Evolutionary conservation across 2,113 vertebrate species (phyloP), one percentile per base, ranked within the genome.

Genomic region (Seriola rivoliana): DNA sequence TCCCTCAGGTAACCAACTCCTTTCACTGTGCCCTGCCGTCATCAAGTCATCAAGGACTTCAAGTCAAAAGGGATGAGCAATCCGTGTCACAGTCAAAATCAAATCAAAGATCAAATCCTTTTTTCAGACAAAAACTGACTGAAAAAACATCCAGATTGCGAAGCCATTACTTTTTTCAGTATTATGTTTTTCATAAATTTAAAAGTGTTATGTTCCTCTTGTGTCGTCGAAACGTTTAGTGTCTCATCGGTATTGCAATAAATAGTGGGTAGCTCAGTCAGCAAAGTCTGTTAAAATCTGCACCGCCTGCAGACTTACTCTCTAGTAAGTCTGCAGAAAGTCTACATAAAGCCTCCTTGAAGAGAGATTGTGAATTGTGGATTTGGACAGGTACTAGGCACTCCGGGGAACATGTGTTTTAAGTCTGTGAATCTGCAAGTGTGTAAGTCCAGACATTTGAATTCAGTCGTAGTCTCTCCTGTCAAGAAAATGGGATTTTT

Each of bases 401-500:
- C 57, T 68, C 19, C 4, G 0, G 2, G 38, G 25, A 64, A 29
- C 29, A 29, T 29, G 29, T 29, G 29, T 29, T 29, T 29, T 29
- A 29, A 29, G 29, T 29, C 29, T 29, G 29, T 29, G 29, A 29
- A 29, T 29, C 46, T 70, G 17, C 5, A 59, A 58, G 8, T 64
- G 59, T 44, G 48, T 3, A 32, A 14, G 68, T 57, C 58, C 4
- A n/a, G 25, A 25, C 46, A 34, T 69, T 63, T 59, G n/a, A 7
- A 50, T 74, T 67, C 54, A 59, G 29, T 16, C 62, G 19, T 16
- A 50, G 16, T 60, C 55, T 32, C 32, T 48, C 48, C n/a, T 50
- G 32, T 69, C 14, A 52, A 58, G 57, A 48, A 21, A 36, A 74
- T 74, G 36, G 25, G 58, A 58, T 79, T 19, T 68, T 72, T 68